Percentiles rank a stretch among this genome's conserved stretches.
Evolutionary conservation across 2,888 invertebrate species (phyloP).

Genomic region (Tetragnatha montana): DNA sequence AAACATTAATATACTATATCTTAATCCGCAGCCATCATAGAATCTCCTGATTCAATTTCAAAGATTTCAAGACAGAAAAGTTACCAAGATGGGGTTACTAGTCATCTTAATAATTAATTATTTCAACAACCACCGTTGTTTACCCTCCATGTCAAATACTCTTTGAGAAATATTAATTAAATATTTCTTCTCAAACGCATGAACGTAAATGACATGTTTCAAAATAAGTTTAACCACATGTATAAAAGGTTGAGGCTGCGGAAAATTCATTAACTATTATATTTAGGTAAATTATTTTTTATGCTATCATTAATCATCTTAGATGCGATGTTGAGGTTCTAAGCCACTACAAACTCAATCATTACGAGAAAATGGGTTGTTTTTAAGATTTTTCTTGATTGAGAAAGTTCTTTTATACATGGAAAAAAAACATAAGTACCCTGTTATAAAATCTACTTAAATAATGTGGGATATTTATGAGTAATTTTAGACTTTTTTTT

Average conservation of each 20-base stretch:
- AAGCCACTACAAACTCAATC: conserved; percentile 13
- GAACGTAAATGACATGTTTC: conserved; percentile 17
- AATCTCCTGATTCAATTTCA: background rate
- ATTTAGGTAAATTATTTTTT: conserved; percentile 24
- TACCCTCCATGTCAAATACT: conserved; percentile 6
- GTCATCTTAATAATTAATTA: conserved; percentile 13
- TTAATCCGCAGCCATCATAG: too few relatives aligned
- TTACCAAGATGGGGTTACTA: background rate
- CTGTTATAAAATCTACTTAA: conserved; percentile 15
- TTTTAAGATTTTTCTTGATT: conserved; percentile 8
- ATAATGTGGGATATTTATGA: conserved; percentile 30
- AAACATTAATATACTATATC: background rate
- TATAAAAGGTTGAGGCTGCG: conserved; percentile 5
- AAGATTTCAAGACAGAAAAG: too few relatives aligned
- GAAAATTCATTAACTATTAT: conserved; percentile 22
- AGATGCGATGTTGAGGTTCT: conserved; percentile 6
- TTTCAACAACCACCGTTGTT: conserved; percentile 15
- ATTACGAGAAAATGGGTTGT: background rate
- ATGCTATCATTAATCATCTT: conserved; percentile 32
- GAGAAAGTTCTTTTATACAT: background rate
- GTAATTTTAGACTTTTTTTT: conserved; percentile 27
- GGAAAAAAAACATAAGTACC: conserved; percentile 29
- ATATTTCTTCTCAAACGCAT: conserved; percentile 11
- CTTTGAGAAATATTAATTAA: conserved; percentile 26
- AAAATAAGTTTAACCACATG: conserved; percentile 24